Evolutionary conservation across 2,113 vertebrate species (phyloP).

Genomic region (Enhydra lutris): DNA sequence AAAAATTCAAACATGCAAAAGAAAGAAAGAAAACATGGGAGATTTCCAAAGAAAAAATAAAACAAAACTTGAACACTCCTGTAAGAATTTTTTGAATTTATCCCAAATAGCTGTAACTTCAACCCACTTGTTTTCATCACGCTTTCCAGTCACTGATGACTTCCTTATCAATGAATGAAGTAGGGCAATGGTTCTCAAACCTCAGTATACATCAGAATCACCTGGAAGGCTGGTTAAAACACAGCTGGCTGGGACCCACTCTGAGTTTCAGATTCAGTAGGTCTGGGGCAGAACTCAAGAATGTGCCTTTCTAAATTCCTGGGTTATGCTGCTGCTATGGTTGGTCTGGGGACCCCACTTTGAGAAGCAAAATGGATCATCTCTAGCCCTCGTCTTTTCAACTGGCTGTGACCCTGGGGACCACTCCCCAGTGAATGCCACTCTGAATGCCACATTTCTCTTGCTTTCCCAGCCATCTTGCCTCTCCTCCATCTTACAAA

Average conservation of each 20-base stretch:
- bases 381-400: not conserved
- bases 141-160: not conserved
- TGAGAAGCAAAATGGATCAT: not conserved
- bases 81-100: not conserved
- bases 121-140: not conserved
- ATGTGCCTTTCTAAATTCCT: not conserved
- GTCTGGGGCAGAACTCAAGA: not conserved
- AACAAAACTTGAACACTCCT: not conserved
- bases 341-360: not conserved
- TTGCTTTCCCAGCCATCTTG: not conserved
- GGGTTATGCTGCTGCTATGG: not conserved
- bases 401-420: not conserved
- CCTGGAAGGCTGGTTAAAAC: not conserved
- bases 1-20: not conserved
- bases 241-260: not conserved
- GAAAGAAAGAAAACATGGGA: not conserved
- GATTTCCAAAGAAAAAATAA: not conserved
- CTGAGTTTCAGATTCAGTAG: not conserved
- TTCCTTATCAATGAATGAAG: not conserved
- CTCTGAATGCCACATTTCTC: not conserved
- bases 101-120: not conserved
- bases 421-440: not conserved
- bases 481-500: not conserved
- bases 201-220: fast-evolving
- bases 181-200: not conserved